Evolutionary conservation across 1,140 invertebrate species (phyloP), one percentile per base, ranked within the genome.

Genomic region (Watersipora subatra): DNA sequence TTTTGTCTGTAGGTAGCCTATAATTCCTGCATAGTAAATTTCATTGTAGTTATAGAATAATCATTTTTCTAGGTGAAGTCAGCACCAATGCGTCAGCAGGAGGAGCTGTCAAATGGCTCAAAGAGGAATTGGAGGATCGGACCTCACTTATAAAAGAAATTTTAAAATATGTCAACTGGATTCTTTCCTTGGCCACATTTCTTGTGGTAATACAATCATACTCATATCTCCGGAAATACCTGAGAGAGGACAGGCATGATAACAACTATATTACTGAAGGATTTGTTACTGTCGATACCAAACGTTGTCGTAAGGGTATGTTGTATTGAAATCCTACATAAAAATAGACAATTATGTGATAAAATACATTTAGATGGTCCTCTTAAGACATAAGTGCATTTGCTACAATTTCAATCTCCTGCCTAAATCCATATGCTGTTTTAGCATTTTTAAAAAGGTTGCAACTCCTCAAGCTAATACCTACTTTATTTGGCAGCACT

Each of bases 181-280:
- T 46, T 7, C 34, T 46, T 7, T 46, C 34, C n/a, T 46, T 46
- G 34, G 7, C 34, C n/a, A n/a, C n/a, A 7, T n/a, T 46, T 46
- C 7, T 46, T n/a, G 34, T 46, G n/a, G 34, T 46, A 7, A n/a
- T 46, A 7, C 34, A 46, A 46, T 19, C 58, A 2, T 66, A 66
- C 24, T 3, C 17, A 2, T 30, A 66, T 58, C 28, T 66, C 30
- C 28, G 34, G 24, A 57, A 64, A 2, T 66, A 66, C 58, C 19
- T 66, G 28, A 62, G 19, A 19, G 24, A 27, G 19, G 64, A 66
- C 61, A 66, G 7, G n/a, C 61, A 66, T 57, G 67, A 68, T 57
- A 68, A 68, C 57, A 57, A 59, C 22, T 68, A 66, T 57, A 57
- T 68, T 56, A 67, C 65, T n/a, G 55, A 63, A 1, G 26, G 46